phyloP scores from a whole-genome alignment of 2,888 invertebrate species.

The Drosophila hamatofila region DNA sequence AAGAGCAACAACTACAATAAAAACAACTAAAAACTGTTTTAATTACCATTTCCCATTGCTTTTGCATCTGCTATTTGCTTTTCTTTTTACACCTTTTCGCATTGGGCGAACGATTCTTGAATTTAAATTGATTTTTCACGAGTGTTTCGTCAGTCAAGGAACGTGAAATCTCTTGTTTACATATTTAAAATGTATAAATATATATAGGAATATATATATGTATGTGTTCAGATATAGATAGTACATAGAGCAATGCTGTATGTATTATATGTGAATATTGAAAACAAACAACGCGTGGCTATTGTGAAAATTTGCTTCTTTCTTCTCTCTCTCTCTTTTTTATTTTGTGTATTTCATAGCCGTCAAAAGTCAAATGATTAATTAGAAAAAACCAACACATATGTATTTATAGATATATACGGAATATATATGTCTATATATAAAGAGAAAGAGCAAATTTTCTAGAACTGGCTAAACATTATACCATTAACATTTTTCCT shows the following conservation, averaged over 20 bases:
- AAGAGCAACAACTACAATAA: constrained; percentile 14
- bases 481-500: constrained; percentile 14
- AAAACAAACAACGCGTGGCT: constrained; percentile 48
- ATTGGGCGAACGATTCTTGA: constrained; percentile 38
- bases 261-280: constrained; percentile 6
- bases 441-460: constrained; percentile 12
- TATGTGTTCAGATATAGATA: background rate
- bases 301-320: constrained; percentile 35
- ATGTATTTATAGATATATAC: constrained; percentile 5
- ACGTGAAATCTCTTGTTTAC: constrained; percentile 64
- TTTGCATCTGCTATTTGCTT: constrained; percentile 26
- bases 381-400: constrained; percentile 38
- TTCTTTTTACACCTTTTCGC: constrained; percentile 38
- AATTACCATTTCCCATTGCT: constrained; percentile 19
- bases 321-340: background rate
- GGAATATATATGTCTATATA: constrained; percentile 2
- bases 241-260: background rate
- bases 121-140: constrained; percentile 66
- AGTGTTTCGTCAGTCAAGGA: constrained; percentile 59
- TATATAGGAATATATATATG: background rate
- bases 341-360: constrained; percentile 34
- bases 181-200: constrained; percentile 17
- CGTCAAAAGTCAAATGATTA: constrained; percentile 54
- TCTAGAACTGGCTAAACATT: constrained; percentile 29
- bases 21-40: constrained; percentile 10